Percentiles rank a stretch among this genome's conserved stretches.
phyloP scores from a whole-genome alignment of 2,888 invertebrate species.

The Gerris lacustris region DNA sequence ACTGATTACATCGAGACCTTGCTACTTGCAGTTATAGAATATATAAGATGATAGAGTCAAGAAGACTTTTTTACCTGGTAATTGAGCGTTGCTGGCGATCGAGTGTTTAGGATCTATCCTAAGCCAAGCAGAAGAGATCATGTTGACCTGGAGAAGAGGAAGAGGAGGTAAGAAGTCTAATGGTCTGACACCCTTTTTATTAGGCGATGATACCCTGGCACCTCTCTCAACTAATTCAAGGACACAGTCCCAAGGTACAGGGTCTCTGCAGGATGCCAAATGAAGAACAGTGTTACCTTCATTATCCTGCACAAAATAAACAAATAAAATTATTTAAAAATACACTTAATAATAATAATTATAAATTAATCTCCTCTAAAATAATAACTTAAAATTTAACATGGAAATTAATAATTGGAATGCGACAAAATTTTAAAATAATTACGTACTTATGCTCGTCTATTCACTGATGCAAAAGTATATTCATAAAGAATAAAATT shows the following conservation, averaged over 20 bases:
- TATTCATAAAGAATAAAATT: too few relatives aligned
- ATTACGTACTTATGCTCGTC: too few relatives aligned
- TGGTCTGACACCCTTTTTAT: constrained; percentile 42
- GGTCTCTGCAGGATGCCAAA: constrained; percentile 43
- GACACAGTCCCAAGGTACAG: constrained; percentile 43
- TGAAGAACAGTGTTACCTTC: constrained; percentile 47
- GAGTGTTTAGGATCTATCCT: background rate
- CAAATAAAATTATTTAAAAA: background rate
- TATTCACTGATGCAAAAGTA: too few relatives aligned
- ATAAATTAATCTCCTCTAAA: background rate
- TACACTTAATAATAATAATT: background rate
- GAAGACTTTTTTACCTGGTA: background rate
- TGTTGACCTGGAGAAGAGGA: constrained; percentile 40
- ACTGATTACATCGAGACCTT: too few relatives aligned
- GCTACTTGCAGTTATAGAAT: too few relatives aligned
- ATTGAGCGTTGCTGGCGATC: background rate
- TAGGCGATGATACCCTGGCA: constrained; percentile 38
- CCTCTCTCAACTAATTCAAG: constrained; percentile 42
- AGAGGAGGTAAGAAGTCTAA: constrained; percentile 42
- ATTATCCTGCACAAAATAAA: constrained; percentile 36
- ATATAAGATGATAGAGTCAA: too few relatives aligned
- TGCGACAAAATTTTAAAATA: too few relatives aligned
- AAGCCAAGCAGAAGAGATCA: constrained; percentile 32
- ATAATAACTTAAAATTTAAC: background rate
- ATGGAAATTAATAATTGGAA: too few relatives aligned